These are phyloP conservation scores for Sylvietta virens DNA, from an alignment of 2,113 vertebrate genomes.

Conservation along the genomic window DNA sequence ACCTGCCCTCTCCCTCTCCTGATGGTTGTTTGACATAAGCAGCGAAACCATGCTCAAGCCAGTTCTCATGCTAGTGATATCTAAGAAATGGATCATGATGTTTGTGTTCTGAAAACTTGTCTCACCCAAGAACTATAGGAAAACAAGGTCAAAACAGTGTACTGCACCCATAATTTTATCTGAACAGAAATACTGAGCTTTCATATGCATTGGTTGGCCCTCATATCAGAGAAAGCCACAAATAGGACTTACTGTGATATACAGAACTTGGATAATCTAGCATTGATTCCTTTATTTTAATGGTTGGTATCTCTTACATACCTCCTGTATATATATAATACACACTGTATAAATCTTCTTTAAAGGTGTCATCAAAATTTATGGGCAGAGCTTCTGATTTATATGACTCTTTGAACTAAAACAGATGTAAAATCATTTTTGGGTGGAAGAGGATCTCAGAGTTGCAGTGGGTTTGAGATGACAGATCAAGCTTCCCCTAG, in stretches of 20 bases:
- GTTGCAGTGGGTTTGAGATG: neutral
- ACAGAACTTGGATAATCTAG: neutral
- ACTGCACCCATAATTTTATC: neutral
- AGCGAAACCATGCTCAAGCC: neutral
- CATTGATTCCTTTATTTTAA: constrained; percentile 14
- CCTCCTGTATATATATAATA: neutral
- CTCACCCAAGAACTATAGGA: neutral
- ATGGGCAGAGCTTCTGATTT: constrained; percentile 43
- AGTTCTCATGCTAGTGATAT: neutral
- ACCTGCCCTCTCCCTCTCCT: neutral
- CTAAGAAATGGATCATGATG: neutral
- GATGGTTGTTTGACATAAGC: neutral
- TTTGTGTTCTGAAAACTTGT: neutral
- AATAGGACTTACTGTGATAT: neutral
- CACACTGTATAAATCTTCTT: constrained; percentile 17
- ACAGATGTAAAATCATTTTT: constrained; percentile 36
- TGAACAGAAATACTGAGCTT: neutral
- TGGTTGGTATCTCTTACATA: neutral
- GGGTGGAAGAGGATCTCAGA: neutral
- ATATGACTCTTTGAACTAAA: constrained; percentile 36
- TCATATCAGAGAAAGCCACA: neutral
- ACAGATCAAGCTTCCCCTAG: neutral
- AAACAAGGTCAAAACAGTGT: neutral
- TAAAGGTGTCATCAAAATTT: constrained; percentile 46
- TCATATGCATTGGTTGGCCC: neutral